Percentiles rank a stretch among this genome's conserved stretches.
These are phyloP conservation scores for Leucosticte australis DNA, from an alignment of 2,113 vertebrate species.

Conservation along the genomic window DNA sequence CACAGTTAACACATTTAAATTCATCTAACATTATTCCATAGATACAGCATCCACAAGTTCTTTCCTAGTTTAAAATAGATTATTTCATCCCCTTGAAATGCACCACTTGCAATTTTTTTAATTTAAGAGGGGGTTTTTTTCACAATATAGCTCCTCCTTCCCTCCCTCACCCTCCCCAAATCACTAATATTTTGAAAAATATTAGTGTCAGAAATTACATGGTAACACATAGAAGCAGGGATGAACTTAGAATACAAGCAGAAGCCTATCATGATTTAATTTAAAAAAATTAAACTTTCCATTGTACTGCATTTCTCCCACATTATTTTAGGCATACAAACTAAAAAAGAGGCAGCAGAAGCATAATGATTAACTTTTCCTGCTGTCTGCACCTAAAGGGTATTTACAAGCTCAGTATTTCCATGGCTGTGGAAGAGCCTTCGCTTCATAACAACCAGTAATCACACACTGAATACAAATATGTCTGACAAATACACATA, in stretches of 20 bases:
- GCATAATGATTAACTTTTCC: neutral
- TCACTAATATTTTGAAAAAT: neutral
- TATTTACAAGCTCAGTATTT: neutral
- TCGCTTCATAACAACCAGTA: neutral
- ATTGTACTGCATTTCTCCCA: neutral
- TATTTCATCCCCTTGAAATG: neutral
- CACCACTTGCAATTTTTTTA: neutral
- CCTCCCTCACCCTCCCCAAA: fast-evolving
- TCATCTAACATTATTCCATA: neutral
- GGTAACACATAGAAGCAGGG: neutral
- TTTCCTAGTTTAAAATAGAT: neutral
- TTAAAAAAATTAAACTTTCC: neutral
- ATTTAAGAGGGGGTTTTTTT: neutral
- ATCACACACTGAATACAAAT: neutral
- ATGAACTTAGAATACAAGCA: neutral
- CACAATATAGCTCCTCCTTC: neutral
- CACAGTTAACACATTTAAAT: conserved; percentile 1
- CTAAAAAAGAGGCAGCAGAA: neutral
- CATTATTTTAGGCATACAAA: neutral
- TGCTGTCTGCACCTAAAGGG: neutral
- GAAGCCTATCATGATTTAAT: neutral
- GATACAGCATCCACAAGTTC: neutral
- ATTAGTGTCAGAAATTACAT: neutral
- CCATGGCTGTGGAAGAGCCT: neutral
- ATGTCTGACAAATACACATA: neutral